Evolutionary conservation across 2,113 vertebrate genomes (phyloP), one percentile per base, ranked within the genome.

Genomic region (Chrysemys picta): DNA sequence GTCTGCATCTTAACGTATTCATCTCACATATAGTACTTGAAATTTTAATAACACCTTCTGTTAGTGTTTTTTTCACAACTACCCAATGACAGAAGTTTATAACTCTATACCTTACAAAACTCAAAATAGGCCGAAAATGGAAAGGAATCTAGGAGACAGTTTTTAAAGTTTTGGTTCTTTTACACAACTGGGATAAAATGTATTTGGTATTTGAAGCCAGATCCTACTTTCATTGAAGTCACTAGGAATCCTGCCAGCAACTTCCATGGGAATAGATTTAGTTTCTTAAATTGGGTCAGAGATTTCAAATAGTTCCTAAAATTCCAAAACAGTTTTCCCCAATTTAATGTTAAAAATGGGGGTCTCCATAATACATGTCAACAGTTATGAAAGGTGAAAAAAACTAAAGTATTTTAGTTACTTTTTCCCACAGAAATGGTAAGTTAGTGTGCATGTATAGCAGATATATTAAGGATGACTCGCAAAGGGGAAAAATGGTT

Each of bases 261-360:
- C 16, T 8, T 45, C 53, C 47, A 19, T 78, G 17, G 14, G n/a
- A 56, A 29, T 35, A 76, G 54, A 86, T 42, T 31, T 27, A 53
- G 47, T 8, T 31, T 31, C n/a, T 45, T 56, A 29, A 54, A 53
- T 17, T 85, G 17, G 59, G 6, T 53, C 42, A 52, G 22, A 75
- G 38, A 82, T 87, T 29, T n/a, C 42, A 11, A 38, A 4, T 4
- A 0, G 59, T 50, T 89, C 62, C 76, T 80, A 84, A 57, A n/a
- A 62, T 9, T 47, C 27, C 35, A 19, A 45, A 17, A 14, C 29
- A 22, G 11, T 54, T 54, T 2, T 29, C 17, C 10, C 6, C 22
- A 0, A 0, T 53, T 14, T 47, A 53, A 45, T 50, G 27, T 69
- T 72, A 75, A 59, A 4, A 5, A 82, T 35, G 27, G 35, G n/a